Conservation (phyloP, 92 coral and sea anemone species). For the Parazoanthus darwini region DNA sequence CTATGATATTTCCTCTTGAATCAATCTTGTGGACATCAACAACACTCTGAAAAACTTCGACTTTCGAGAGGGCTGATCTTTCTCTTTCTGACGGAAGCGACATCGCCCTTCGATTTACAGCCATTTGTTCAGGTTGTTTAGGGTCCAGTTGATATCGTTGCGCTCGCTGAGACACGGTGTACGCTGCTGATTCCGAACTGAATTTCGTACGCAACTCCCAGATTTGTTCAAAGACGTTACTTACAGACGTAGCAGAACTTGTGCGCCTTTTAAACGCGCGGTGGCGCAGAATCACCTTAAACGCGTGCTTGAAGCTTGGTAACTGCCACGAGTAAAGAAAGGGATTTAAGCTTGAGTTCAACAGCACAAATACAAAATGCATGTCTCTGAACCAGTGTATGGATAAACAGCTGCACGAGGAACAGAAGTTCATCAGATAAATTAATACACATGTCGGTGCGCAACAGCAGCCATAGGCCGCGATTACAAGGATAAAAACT, state of each 20-base stretch:
- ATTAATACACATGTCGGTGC: constrained; percentile 73
- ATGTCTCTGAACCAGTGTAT: constrained; percentile 84
- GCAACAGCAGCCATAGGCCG: constrained; percentile 68
- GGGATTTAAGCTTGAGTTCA: constrained; percentile 72
- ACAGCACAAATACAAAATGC: constrained; percentile 70
- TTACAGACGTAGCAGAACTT: constrained; percentile 17
- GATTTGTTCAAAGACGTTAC: constrained; percentile 11
- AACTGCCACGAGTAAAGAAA: constrained; percentile 75
- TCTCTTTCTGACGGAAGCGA: constrained; percentile 1
- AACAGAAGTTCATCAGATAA: constrained; percentile 77
- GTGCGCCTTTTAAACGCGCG: not conserved
- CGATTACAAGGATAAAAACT: constrained; percentile 48
- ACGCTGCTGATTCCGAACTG: not conserved
- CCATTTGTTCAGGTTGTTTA: not conserved
- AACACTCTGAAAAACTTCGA: not conserved
- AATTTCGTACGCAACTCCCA: constrained; percentile 15
- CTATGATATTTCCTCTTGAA: not conserved
- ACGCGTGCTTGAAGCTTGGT: constrained; percentile 63
- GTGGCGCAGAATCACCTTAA: constrained; percentile 31
- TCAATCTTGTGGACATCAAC: not conserved
- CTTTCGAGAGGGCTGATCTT: not conserved
- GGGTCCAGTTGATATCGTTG: not conserved
- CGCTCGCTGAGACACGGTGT: not conserved
- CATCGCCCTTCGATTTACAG: not conserved
- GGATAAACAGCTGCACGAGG: constrained; percentile 67